Evolutionary conservation across 2,797 vertebrate species (phyloP).

Genomic region (Eulemur mongoz): DNA sequence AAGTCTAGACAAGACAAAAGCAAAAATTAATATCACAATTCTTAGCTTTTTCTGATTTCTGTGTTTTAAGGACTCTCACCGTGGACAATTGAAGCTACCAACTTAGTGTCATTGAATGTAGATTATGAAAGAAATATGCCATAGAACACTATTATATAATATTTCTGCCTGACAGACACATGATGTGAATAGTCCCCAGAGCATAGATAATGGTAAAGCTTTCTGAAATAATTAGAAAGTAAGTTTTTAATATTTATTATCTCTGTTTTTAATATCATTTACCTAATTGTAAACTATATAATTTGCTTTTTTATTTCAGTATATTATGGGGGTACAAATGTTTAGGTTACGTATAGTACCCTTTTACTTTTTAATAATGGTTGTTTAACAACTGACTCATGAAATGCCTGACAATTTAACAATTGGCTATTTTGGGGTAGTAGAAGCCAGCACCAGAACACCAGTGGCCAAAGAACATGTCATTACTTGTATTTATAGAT

Average conservation of each 20-base stretch:
- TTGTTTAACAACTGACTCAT: background rate
- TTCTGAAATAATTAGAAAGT: background rate
- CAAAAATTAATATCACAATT: background rate
- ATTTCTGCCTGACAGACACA: background rate
- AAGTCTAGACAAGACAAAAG: background rate
- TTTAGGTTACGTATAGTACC: too few relatives aligned
- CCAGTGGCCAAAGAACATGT: background rate
- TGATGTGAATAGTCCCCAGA: background rate
- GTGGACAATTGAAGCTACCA: background rate
- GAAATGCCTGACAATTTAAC: background rate
- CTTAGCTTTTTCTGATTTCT: background rate
- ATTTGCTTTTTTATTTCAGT: too few relatives aligned
- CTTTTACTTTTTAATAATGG: background rate
- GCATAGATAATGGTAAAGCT: background rate
- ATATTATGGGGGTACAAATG: too few relatives aligned
- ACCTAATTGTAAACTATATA: background rate
- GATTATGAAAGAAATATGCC: background rate
- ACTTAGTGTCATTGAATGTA: background rate
- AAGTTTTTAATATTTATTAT: background rate
- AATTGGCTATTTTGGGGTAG: background rate
- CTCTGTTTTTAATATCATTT: background rate
- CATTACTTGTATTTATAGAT: background rate
- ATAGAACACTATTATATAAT: background rate
- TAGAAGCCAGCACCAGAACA: background rate
- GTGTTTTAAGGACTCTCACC: background rate